Conservation (phyloP, 92 coral and sea anemone species). For the Paramuricea clavata region DNA sequence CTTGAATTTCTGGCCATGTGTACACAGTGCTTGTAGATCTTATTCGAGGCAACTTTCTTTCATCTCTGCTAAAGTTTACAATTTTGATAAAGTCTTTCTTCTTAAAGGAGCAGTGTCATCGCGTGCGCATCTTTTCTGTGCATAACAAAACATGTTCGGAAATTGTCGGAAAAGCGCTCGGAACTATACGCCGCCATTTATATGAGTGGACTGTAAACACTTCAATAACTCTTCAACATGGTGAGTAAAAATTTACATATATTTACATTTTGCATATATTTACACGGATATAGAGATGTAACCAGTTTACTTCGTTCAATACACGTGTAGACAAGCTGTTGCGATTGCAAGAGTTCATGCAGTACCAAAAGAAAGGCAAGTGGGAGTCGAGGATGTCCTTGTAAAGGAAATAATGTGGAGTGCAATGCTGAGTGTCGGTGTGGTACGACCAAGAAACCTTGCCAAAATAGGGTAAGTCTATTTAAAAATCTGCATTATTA, state of each 20-base stretch:
- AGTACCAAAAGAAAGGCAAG: slow-evolving; percentile 6
- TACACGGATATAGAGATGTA: background rate
- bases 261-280: background rate
- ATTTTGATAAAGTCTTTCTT: too few species aligned
- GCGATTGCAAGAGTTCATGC: slow-evolving; percentile 8
- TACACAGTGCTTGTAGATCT: too few species aligned
- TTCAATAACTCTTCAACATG: background rate
- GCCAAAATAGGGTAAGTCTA: slow-evolving; percentile 46
- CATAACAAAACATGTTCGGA: background rate
- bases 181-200: background rate
- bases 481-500: background rate
- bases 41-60: too few species aligned
- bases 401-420: background rate
- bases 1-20: too few species aligned
- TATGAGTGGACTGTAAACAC: slow-evolving; percentile 1
- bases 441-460: slow-evolving; percentile 54
- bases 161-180: slow-evolving; percentile 6
- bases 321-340: background rate
- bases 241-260: slow-evolving; percentile 7
- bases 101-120: slow-evolving; percentile 8
- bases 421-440: background rate
- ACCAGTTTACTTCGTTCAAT: background rate
- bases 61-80: too few species aligned
- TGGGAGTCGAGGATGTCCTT: background rate
- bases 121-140: background rate